phyloP scores from a whole-genome alignment of 2,888 invertebrate genomes.

The Venustoraphidia nigricollis region DNA sequence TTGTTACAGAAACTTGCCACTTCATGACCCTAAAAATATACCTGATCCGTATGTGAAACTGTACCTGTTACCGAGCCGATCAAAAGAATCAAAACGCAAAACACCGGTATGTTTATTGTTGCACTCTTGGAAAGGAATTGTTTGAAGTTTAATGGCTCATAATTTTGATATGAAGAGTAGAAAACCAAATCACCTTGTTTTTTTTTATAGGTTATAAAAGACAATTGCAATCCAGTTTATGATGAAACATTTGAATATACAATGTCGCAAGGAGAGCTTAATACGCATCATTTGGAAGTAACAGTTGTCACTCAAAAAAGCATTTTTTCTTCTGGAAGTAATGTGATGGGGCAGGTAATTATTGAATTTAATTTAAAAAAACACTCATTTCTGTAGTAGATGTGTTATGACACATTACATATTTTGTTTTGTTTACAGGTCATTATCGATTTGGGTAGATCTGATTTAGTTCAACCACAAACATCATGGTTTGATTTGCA shows the following conservation, averaged over 20 bases:
- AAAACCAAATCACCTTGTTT: background rate
- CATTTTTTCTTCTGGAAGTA: conserved; percentile 63
- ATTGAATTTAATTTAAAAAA: conserved; percentile 3
- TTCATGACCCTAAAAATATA: conserved; percentile 65
- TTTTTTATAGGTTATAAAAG: conserved; percentile 49
- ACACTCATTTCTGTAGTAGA: conserved; percentile 1
- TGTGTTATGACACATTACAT: background rate
- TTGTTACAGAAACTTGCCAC: conserved; percentile 52
- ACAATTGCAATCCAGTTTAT: conserved; percentile 80
- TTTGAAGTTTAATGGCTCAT: too few species aligned
- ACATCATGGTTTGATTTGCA: conserved; percentile 61
- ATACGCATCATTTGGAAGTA: conserved; percentile 62
- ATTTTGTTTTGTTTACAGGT: conserved; percentile 32
- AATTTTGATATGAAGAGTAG: too few species aligned
- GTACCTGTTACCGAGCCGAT: conserved; percentile 69
- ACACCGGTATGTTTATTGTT: conserved; percentile 43
- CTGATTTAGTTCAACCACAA: conserved; percentile 49
- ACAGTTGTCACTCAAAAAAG: conserved; percentile 82
- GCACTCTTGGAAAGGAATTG: too few species aligned
- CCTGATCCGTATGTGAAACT: conserved; percentile 85
- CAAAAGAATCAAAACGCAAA: conserved; percentile 76
- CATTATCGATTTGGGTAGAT: conserved; percentile 44
- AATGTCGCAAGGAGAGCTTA: conserved; percentile 65
- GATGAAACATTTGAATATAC: conserved; percentile 86
- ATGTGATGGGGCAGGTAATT: conserved; percentile 64